Conservation (phyloP, 2,113 vertebrate species). For the Thamnophis sirtalis region DNA sequence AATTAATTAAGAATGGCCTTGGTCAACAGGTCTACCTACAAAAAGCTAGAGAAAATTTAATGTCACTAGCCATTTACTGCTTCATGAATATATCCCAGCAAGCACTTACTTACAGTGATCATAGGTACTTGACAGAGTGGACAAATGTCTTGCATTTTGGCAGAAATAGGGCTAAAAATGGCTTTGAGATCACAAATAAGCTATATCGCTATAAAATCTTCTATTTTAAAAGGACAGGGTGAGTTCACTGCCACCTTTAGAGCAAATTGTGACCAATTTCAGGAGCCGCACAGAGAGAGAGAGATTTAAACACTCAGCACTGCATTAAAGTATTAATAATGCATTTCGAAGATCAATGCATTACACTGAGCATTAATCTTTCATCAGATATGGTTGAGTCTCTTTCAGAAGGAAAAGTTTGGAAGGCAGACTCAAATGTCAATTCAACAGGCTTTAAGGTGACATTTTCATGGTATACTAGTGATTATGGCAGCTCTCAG, state of each 20-base stretch:
- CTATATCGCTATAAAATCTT: not conserved
- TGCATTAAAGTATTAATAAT: slow-evolving; percentile 17
- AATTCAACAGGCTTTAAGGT: not conserved
- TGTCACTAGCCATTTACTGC: accelerated
- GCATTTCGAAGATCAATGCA: slow-evolving; percentile 10
- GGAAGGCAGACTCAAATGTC: not conserved
- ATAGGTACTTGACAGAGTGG: not conserved
- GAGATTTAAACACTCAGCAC: slow-evolving; percentile 7
- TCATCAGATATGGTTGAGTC: not conserved
- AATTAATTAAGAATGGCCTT: not conserved
- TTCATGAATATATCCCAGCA: not conserved
- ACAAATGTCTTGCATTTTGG: not conserved
- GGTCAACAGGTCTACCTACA: not conserved
- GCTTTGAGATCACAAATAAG: not conserved
- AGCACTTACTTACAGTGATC: not conserved
- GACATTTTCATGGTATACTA: not conserved
- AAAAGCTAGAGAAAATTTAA: not conserved
- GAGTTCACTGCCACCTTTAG: not conserved
- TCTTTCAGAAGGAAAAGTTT: not conserved
- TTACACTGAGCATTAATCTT: not conserved
- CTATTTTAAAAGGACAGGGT: not conserved
- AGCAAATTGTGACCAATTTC: not conserved
- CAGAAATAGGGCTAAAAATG: not conserved
- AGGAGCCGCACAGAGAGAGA: not conserved
- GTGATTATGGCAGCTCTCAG: not conserved